Base-by-base conservation (phyloP, 2,888 invertebrate species). In the Tiliacea aurago region DNA sequence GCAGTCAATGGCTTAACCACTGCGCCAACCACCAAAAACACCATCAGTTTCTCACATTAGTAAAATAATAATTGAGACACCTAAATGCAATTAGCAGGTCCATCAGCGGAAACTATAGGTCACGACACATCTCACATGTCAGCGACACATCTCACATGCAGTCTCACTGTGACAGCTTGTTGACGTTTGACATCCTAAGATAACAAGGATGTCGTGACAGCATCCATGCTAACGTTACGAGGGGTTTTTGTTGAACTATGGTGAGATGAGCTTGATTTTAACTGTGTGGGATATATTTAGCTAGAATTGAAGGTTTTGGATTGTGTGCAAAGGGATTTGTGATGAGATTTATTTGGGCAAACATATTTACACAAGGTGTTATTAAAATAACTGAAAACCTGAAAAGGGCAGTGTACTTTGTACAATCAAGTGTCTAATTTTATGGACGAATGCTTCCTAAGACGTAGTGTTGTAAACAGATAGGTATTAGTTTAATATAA, bases 181-280 rank as follows among this genome's bases (percentile, higher is more conserved):
- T 80, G 87, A 85, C 85, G 84, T 71, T 69, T 70, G 69, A 70
- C 80, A 49, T 83, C 86, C 86, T 86, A 83, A 80, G 64, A 85
- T 37, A 90, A 90, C 89, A 90, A 23, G 80, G 87, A 81, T 79
- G 86, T 73, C 76, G 43, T 53, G 78, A 79, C 76, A 77, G 67
- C 58, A 47, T 68, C 28, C 58, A 53, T 10, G 56, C 55, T 68
- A 68, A 83, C 64, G 71, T 62, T 58, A 37, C 18, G n/a, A 23
- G n/a, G 11, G 4, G 59, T 56, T 58, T 70, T 49, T 81, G 62
- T 64, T 65, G 18, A n/a, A 55, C 33, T 7, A 49, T 62, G 33
- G 5, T 15, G 33, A 53, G 6, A 77, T 41, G 1, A 15, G 1
- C 3, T 45, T n/a, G 0, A 9, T 45, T 47, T 53, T 53, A 20